Evolutionary conservation across 2,888 invertebrate genomes (phyloP).

Genomic region (Taenaris catops): DNA sequence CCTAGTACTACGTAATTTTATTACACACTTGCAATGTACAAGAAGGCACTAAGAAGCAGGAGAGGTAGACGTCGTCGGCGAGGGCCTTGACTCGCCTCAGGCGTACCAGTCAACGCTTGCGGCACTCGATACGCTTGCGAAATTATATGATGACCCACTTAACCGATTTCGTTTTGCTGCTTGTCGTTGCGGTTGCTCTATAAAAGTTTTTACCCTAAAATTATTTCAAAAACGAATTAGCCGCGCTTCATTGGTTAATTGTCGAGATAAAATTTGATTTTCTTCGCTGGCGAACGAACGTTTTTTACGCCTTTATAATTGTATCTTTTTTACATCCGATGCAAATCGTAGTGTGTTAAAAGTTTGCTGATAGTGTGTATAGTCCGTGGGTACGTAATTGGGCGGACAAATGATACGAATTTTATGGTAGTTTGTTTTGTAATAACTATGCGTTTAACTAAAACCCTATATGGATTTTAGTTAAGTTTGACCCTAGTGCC

Average conservation of each 20-base stretch:
- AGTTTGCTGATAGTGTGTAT: too few species aligned
- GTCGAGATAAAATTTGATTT: constrained; percentile 13
- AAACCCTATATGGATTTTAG: too few species aligned
- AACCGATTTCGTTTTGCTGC: constrained; percentile 65
- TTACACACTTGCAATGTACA: too few species aligned
- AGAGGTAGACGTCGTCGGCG: constrained; percentile 45
- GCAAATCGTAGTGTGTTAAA: neutral
- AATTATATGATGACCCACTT: constrained; percentile 77
- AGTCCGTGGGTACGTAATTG: too few species aligned
- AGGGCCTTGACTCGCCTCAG: constrained; percentile 67
- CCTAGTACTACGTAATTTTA: too few species aligned
- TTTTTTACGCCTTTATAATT: constrained; percentile 1
- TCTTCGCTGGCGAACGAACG: constrained; percentile 2
- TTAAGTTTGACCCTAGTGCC: too few species aligned
- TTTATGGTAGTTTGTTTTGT: too few species aligned
- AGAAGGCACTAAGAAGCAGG: constrained; percentile 78
- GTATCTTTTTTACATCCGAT: neutral
- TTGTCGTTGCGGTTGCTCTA: constrained; percentile 51
- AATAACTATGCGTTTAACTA: too few species aligned
- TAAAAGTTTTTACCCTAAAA: constrained; percentile 54
- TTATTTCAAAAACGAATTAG: constrained; percentile 41
- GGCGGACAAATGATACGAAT: too few species aligned
- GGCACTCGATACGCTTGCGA: constrained; percentile 75
- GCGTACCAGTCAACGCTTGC: constrained; percentile 73
- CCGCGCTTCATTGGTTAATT: constrained; percentile 17